A percentile compares a stretch with the other conserved stretches of the same genome.
Evolutionary conservation across 2,113 vertebrate species (phyloP).

Genomic region (Aspidoscelis tigris): DNA sequence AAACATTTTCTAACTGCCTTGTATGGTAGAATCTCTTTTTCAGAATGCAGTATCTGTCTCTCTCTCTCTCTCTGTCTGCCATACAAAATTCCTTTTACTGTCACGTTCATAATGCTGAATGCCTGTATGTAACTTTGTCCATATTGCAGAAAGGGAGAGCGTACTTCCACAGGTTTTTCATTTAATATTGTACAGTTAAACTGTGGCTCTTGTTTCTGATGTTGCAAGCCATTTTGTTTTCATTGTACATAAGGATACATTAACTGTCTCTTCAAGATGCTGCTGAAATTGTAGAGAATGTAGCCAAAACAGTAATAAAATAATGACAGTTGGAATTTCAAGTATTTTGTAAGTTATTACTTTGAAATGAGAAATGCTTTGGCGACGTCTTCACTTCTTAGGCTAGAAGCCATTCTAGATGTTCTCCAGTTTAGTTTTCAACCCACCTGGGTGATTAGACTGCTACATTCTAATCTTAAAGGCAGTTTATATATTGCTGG

Average conservation of each 20-base stretch:
- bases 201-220: slow-evolving; percentile 81
- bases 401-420: slow-evolving; percentile 34
- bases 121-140: slow-evolving; percentile 79
- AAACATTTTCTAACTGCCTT: slow-evolving; percentile 82
- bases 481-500: background rate
- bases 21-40: slow-evolving; percentile 78
- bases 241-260: slow-evolving; percentile 85
- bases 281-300: slow-evolving; percentile 89
- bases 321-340: slow-evolving; percentile 82
- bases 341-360: slow-evolving; percentile 50
- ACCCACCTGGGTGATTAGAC: background rate
- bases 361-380: background rate
- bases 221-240: slow-evolving; percentile 85
- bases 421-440: slow-evolving; percentile 34
- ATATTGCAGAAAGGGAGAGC: slow-evolving; percentile 79
- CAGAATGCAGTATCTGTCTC: slow-evolving; percentile 75
- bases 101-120: slow-evolving; percentile 78
- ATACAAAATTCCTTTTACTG: slow-evolving; percentile 73
- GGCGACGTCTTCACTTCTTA: slow-evolving; percentile 8
- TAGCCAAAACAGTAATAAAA: slow-evolving; percentile 87
- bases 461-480: background rate
- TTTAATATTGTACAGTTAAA: slow-evolving; percentile 83
- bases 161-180: slow-evolving; percentile 74
- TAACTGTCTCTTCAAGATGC: slow-evolving; percentile 85
- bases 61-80: slow-evolving; percentile 29